Evolutionary conservation across 2,797 vertebrate genomes (phyloP), one percentile per base, ranked within the genome.

Genomic region (Adrianichthys oophorus): DNA sequence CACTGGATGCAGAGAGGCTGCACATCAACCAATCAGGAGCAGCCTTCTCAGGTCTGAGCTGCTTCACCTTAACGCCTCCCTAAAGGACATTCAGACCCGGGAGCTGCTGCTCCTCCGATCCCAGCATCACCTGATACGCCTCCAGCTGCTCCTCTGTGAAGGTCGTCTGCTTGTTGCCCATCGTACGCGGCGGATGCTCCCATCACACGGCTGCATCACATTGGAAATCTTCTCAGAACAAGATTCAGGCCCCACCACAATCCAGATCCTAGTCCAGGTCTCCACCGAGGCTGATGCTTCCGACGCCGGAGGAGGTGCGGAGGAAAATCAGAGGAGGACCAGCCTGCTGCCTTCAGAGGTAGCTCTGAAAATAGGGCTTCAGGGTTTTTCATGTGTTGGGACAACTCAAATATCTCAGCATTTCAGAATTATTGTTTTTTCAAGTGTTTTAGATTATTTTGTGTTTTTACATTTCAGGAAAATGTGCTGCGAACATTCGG

Each of bases 131-230:
- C 95, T 97, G 95, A 67, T 93, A 97, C 58, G 94, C 94, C 73
- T 97, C 95, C 64, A 97, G 92, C 88, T 98, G 95, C 89, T 98
- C 94, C 50, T 95, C 95, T 24, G 94, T 95, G 93, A 96, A 97
- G 86, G 95, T 95, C 16, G 94, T 96, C 86, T 96, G 95, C 83
- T 96, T 97, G 91, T 96, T 97, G 50, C 95, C 95, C 95, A 97
- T 97, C 86, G 89, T 92, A 88, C 68, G 81, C 55, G 69, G 87
- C 71, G 71, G 68, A 57, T 76, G 74, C 76, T 88, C 78, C 86
- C 83, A 65, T 84, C 86, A 62, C 77, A 85, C 68, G 78, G 81
- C 86, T 67, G 83, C 90, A 93, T 94, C 89, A 90, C 93, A 89
- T 85, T 77, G 56, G 76, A 72, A 73, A 82, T 15, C 41, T 15